phyloP scores from a whole-genome alignment of 2,888 invertebrate species.

The Antheraea assamensis region DNA sequence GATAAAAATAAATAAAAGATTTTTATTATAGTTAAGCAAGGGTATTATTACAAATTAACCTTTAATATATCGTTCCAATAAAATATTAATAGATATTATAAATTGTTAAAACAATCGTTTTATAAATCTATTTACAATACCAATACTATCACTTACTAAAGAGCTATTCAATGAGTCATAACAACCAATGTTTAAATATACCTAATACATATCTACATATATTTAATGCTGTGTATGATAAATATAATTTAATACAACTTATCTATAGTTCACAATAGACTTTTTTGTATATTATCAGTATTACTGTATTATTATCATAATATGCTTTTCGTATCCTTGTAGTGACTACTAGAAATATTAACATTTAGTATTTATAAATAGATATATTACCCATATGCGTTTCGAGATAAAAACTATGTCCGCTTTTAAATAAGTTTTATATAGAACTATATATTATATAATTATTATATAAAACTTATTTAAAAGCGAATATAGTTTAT shows the following conservation, averaged over 20 bases:
- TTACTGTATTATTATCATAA: not conserved
- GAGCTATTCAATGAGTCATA: not conserved
- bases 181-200: not conserved
- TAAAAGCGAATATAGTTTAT: too few relatives aligned
- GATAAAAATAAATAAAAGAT: too few relatives aligned
- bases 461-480: too few relatives aligned
- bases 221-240: conserved; percentile 24
- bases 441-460: too few relatives aligned
- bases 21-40: too few relatives aligned
- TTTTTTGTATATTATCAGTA: not conserved
- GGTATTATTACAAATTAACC: too few relatives aligned
- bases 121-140: not conserved
- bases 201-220: not conserved
- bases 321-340: not conserved
- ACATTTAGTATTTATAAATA: not conserved
- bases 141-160: not conserved
- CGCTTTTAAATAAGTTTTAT: not conserved
- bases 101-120: not conserved
- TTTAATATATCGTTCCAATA: not conserved
- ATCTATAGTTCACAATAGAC: conserved; percentile 6
- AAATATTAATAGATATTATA: not conserved
- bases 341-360: not conserved
- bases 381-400: not conserved
- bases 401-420: too few relatives aligned
- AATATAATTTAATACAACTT: conserved; percentile 9